Percentiles rank a stretch among this genome's conserved stretches.
These are phyloP conservation scores for Brachionichthys hirsutus DNA, from an alignment of 2,113 vertebrate genomes.

Conservation along the genomic window DNA sequence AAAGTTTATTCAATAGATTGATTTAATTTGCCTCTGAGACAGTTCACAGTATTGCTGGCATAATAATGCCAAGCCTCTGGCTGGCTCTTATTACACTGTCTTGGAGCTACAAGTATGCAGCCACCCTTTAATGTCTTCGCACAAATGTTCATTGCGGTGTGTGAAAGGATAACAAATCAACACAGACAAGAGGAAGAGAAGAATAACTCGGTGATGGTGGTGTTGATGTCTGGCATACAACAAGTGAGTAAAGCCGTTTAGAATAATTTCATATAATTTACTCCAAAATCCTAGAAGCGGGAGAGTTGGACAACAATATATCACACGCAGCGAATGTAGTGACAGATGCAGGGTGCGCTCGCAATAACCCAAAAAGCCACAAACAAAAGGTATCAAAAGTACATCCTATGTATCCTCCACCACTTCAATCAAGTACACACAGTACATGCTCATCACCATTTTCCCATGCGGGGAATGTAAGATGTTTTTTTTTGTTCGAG, in stretches of 20 bases:
- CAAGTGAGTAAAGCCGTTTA: slow-evolving; percentile 36
- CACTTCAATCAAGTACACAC: slow-evolving; percentile 6
- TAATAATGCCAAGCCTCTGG: slow-evolving; percentile 25
- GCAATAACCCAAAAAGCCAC: slow-evolving; percentile 44
- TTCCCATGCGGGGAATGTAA: slow-evolving; percentile 15
- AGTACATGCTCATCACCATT: not conserved
- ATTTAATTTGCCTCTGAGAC: slow-evolving; percentile 39
- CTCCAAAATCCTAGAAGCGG: slow-evolving; percentile 22
- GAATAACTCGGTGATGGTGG: not conserved
- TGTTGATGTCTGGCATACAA: not conserved
- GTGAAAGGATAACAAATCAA: slow-evolving; percentile 47
- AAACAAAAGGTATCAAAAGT: slow-evolving; percentile 18
- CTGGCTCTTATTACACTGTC: slow-evolving; percentile 4
- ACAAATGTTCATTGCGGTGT: slow-evolving; percentile 31
- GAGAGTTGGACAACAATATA: slow-evolving; percentile 37
- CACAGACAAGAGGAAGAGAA: slow-evolving; percentile 1
- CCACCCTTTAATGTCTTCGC: slow-evolving; percentile 30
- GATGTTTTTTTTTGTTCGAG: not conserved
- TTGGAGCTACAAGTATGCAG: slow-evolving; percentile 33
- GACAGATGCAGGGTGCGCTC: slow-evolving; percentile 15
- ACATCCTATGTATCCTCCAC: not conserved
- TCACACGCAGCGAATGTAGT: slow-evolving; percentile 35
- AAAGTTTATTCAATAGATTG: slow-evolving; percentile 44
- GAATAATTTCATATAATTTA: slow-evolving; percentile 29
- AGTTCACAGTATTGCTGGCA: slow-evolving; percentile 28